Conservation (phyloP, 2,888 invertebrate genomes). For the Eristalis tenax region DNA sequence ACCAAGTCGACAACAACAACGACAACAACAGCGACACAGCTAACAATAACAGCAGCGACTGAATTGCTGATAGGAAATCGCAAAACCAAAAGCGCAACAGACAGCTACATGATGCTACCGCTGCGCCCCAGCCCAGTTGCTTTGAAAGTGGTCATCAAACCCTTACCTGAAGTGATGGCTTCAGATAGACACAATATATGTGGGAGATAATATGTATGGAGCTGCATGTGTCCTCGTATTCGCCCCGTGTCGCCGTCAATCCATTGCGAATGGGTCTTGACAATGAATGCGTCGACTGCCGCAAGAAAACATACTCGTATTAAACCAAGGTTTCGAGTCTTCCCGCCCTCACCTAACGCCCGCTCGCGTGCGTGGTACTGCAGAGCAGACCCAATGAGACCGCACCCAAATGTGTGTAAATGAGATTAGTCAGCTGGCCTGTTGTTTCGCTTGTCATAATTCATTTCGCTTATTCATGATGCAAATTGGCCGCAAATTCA, state of each 20-base stretch:
- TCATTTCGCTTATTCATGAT: constrained; percentile 56
- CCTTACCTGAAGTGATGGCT: constrained; percentile 48
- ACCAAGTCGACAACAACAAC: background rate
- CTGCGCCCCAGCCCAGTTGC: constrained; percentile 47
- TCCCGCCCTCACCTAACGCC: background rate
- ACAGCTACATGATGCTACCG: constrained; percentile 50
- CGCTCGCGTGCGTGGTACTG: too few relatives aligned
- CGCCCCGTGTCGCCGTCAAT: constrained; percentile 48
- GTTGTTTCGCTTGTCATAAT: constrained; percentile 58
- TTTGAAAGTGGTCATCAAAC: constrained; percentile 61
- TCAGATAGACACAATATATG: constrained; percentile 45
- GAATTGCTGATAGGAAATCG: constrained; percentile 52
- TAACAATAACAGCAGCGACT: constrained; percentile 1
- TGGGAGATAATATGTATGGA: background rate
- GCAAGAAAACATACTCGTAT: constrained; percentile 33
- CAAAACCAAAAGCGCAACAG: constrained; percentile 32
- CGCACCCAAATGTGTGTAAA: constrained; percentile 59
- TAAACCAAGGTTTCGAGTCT: constrained; percentile 60
- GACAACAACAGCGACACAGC: constrained; percentile 17
- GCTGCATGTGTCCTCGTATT: constrained; percentile 1
- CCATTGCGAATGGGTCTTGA: constrained; percentile 59
- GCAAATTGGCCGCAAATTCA: constrained; percentile 31
- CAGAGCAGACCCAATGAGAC: constrained; percentile 34
- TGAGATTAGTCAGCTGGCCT: constrained; percentile 21
- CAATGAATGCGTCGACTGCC: constrained; percentile 56